Evolutionary conservation across 1,140 invertebrate genomes (phyloP), one percentile per base, ranked within the genome.

Genomic region (Triops longicaudatus): DNA sequence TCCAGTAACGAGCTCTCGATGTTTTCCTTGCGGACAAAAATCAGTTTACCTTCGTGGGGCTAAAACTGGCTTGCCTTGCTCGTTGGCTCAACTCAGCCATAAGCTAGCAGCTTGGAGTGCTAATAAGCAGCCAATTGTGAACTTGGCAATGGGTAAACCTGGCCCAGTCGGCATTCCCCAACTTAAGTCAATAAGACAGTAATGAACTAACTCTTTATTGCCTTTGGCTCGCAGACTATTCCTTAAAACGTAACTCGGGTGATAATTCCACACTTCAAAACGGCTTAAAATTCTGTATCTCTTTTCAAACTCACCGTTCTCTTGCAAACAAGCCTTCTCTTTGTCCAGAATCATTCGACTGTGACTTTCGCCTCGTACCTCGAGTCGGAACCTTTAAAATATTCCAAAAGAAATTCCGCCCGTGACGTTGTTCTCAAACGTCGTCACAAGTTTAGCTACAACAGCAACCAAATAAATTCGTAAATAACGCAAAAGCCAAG

Each of bases 21-120:
- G 50, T 63, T 63, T 63, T 63, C 50, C 17, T 63, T 63, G 31
- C 50, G n/a, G n/a, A 63, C 50, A 63, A 22, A 63, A 63, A 63
- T 63, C 50, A 5, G 3, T 63, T 63, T 63, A 22, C 17, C 14
- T 22, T 63, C 10, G n/a, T 22, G 31, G 2, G 31, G 50, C 50
- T 63, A 63, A 63, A 63, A 63, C 50, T 63, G 50, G 50, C 50
- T 63, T 17, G n/a, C 14, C 14, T 22, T 17, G 50, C 50, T 37
- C 31, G 50, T 9, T 63, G 14, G 50, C 50, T 22, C 50, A 10
- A 63, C 50, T 63, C 50, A 63, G 17, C 50, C 50, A 22, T 22
- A 17, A 63, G 17, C 50, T 63, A n/a, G 50, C 50, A 63, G 17
- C 50, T 63, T 63, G 17, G 50, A 63, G 50, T 63, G 50, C 14